Evolutionary conservation across 2,888 invertebrate genomes (phyloP), one percentile per base, ranked within the genome.

Genomic region (Clivina fossor): DNA sequence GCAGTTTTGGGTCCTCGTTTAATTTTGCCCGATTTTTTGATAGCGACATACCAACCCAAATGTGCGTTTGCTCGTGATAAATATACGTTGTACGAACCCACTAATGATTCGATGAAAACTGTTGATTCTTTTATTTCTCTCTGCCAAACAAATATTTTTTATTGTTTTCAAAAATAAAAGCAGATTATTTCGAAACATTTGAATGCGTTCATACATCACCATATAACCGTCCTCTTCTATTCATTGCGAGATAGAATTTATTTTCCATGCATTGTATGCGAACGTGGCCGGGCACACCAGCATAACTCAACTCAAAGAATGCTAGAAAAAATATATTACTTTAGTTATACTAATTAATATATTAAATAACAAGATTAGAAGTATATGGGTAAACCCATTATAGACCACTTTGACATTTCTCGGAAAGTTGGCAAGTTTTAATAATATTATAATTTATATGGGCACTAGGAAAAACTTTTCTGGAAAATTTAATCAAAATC

Each of bases 11-110:
- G 68, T 1, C 81, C 83, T 5, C 72, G 72, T 65, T 83, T 83
- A 16, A 76, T 72, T 62, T 78, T 78, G 18, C 83, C 82, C n/a
- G 78, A 79, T 62, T 77, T 80, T 61, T 83, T 83, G 38, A 83
- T 74, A 1, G 78, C 83, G 30, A 82, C 70, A 69, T 80, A 82
- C 81, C 82, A 83, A 9, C 80, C 80, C 8, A 76, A 65, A 60
- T 80, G 78, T 1, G 78, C 77, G 61, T 77, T 78, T 63, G 78
- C 77, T 62, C 75, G 73, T 4, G 80, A 80, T 60, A 81, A 69
- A 63, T 83, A 82, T 2, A 77, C 76, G 59, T 79, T 80, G 68
- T 81, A 82, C 1, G 72, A 73, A 7, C 78, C 79, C 30, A 76
- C 73, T 41, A 76, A 71, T 60, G 75, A 73, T 67, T 82, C 81